These are phyloP conservation scores for Triops cancriformis DNA, from an alignment of 1,140 invertebrate species.

Conservation along the genomic window DNA sequence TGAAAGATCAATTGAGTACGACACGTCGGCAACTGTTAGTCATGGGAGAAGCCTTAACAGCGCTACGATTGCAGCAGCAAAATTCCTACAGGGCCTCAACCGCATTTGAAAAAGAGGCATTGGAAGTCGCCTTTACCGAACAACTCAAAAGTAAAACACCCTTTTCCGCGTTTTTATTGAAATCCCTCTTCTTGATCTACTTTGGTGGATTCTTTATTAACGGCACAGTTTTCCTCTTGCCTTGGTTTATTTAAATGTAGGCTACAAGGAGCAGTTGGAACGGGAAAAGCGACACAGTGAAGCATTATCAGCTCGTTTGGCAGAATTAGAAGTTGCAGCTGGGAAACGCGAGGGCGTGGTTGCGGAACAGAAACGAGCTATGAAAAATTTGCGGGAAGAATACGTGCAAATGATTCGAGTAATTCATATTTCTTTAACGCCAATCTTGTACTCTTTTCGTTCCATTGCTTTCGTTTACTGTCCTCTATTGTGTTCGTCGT, in stretches of 20 bases:
- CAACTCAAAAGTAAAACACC: neutral
- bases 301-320: constrained; percentile 42
- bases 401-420: constrained; percentile 46
- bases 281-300: constrained; percentile 42
- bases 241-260: neutral
- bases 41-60: neutral
- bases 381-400: constrained; percentile 46
- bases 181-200: neutral
- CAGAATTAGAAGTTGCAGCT: constrained; percentile 44
- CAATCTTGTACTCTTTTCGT: neutral
- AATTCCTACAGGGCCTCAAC: neutral
- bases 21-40: neutral
- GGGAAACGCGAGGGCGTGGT: constrained; percentile 43
- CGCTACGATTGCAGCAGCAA: neutral
- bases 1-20: neutral
- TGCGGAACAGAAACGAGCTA: constrained; percentile 44
- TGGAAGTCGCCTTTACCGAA: neutral
- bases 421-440: neutral
- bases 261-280: constrained; percentile 34
- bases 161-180: neutral
- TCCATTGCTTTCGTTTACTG: too few relatives aligned
- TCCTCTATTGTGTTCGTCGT: too few relatives aligned
- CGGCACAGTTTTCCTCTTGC: neutral
- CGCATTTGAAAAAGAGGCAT: neutral
- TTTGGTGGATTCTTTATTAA: neutral